phyloP scores from a whole-genome alignment of 2,888 invertebrate genomes.

The Microctonus aethiopoides region DNA sequence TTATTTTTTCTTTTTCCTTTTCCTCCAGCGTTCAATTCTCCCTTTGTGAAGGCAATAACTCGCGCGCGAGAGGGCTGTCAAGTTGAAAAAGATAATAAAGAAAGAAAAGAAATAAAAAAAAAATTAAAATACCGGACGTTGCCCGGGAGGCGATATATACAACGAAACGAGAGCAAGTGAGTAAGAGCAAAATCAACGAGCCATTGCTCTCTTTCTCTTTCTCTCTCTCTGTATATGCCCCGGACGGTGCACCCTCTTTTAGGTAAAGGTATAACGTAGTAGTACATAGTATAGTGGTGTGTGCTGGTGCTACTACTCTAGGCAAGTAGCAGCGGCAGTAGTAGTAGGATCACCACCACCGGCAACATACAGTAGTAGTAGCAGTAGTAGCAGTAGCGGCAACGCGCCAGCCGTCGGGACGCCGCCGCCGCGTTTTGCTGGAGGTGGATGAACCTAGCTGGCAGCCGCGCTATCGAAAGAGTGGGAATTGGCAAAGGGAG shows the following conservation, averaged over 20 bases:
- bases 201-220: background rate
- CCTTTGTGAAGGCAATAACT: conserved; percentile 3
- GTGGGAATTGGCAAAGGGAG: conserved; percentile 33
- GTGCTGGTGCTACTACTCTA: background rate
- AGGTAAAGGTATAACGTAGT: conserved; percentile 12
- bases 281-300: background rate
- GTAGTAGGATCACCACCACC: too few species aligned
- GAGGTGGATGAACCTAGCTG: conserved; percentile 28
- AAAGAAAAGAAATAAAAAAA: background rate
- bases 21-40: background rate
- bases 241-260: conserved; percentile 6
- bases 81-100: conserved; percentile 24
- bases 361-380: too few species aligned
- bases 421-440: conserved; percentile 12
- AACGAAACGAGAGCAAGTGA: conserved; percentile 22
- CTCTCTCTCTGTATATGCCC: background rate
- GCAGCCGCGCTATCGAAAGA: conserved; percentile 20
- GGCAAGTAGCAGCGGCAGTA: background rate
- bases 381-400: conserved; percentile 4
- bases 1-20: background rate
- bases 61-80: conserved; percentile 25
- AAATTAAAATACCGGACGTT: conserved; percentile 20
- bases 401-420: conserved; percentile 16
- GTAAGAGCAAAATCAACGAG: background rate
- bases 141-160: conserved; percentile 22